phyloP scores from a whole-genome alignment of 1,140 invertebrate genomes.

The Aphidius ervi region DNA sequence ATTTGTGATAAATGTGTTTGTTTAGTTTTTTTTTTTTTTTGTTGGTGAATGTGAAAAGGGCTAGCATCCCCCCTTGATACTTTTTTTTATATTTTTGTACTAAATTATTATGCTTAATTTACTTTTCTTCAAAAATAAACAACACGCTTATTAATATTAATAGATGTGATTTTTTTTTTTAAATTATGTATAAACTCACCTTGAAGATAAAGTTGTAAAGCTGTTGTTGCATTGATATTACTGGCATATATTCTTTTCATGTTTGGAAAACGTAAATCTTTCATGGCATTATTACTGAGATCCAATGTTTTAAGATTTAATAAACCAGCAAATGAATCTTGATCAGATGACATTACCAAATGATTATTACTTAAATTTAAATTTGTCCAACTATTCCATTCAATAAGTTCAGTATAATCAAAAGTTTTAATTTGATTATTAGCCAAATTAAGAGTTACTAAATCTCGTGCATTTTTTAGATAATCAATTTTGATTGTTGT shows the following conservation, averaged over 20 bases:
- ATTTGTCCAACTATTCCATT: conserved; percentile 62
- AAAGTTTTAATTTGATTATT: conserved; percentile 68
- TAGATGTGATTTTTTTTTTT: no score
- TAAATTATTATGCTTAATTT: no score
- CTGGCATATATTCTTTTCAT: no score
- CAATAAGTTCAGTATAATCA: conserved; percentile 66
- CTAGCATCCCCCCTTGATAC: no score
- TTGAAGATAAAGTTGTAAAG: conserved; percentile 61
- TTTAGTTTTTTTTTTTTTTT: no score
- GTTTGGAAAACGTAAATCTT: conserved; percentile 23
- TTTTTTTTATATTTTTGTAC: no score
- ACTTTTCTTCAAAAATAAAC: no score
- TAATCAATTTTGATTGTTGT: conserved; percentile 68
- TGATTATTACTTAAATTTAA: conserved; percentile 70
- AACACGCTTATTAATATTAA: no score
- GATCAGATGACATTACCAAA: conserved; percentile 60
- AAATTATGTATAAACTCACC: conserved; percentile 57
- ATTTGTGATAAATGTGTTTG: not conserved
- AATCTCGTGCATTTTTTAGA: conserved; percentile 68
- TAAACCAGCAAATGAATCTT: conserved; percentile 60
- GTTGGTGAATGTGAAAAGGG: no score
- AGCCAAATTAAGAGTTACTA: conserved; percentile 68
- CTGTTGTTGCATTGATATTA: no score
- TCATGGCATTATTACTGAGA: conserved; percentile 66
- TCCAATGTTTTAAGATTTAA: conserved; percentile 65